Evolutionary conservation across 2,888 invertebrate genomes (phyloP), one percentile per base, ranked within the genome.

Genomic region (Chouioia cunea): DNA sequence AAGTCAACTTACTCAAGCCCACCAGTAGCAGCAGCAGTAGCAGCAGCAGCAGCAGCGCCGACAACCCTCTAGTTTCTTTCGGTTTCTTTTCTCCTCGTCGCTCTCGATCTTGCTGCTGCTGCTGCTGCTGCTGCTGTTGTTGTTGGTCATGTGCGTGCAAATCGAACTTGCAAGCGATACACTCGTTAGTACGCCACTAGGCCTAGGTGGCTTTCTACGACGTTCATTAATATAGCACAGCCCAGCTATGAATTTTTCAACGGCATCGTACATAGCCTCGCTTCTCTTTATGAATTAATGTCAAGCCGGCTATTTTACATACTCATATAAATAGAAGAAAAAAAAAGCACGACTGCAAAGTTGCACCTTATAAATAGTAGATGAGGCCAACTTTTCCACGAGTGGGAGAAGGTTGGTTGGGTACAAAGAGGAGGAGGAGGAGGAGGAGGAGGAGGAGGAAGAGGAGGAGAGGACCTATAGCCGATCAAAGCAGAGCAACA

Each of bases 1-100:
- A 81, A 83, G 83, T 83, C 83, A 83, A 84, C 83, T 83, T 83
- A 83, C 81, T 82, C 80, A 79, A 76, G 70, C 63, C 71, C 75
- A 69, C 50, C 69, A 60, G n/a, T n/a, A n/a, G n/a, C n/a, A n/a
- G n/a, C n/a, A n/a, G n/a, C n/a, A n/a, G n/a, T n/a, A n/a, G n/a
- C n/a, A n/a, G n/a, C n/a, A n/a, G n/a, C n/a, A n/a, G n/a, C n/a
- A n/a, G n/a, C n/a, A n/a, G n/a, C n/a, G n/a, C n/a, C n/a, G n/a
- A n/a, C n/a, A n/a, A n/a, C n/a, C n/a, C n/a, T n/a, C n/a, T n/a
- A n/a, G n/a, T n/a, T n/a, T 36, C 36, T 6, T 18, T 57, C 50
- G 53, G 65, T 64, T 58, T 65, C 48, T 67, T 48, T 48, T 65
- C 52, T 18, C 68, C 10, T 54, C 53, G 50, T 57, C 54, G 22